Percentiles rank a stretch among this genome's conserved stretches.
phyloP scores from a whole-genome alignment of 1,140 invertebrate species.

The Rhyacophila brunnea region DNA sequence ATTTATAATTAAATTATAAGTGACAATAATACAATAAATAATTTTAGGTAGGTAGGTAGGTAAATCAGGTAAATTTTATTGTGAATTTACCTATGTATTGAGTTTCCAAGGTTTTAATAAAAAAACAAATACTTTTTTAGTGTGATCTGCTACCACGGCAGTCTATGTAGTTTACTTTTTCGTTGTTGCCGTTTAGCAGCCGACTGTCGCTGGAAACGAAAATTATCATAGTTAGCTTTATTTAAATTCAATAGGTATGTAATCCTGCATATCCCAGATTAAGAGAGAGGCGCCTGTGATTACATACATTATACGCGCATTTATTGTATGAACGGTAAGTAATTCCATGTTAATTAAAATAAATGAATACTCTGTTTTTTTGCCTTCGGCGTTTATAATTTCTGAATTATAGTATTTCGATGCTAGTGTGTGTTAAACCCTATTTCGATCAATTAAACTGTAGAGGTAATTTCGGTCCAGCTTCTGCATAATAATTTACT shows the following conservation, averaged over 20 bases:
- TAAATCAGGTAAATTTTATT: too few relatives aligned
- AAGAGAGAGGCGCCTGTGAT: too few relatives aligned
- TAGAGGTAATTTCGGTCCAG: too few relatives aligned
- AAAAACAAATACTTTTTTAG: not conserved
- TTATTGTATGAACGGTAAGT: constrained; percentile 19
- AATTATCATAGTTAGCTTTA: too few relatives aligned
- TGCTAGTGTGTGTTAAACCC: not conserved
- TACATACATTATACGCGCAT: too few relatives aligned
- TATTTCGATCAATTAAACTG: too few relatives aligned
- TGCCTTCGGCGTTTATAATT: not conserved
- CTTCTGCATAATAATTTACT: too few relatives aligned
- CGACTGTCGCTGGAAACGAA: not conserved
- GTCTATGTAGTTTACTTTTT: constrained; percentile 27
- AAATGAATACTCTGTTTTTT: constrained; percentile 16
- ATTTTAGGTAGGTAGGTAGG: not conserved
- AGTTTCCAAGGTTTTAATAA: too few relatives aligned
- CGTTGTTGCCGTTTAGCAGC: not conserved
- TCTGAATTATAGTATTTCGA: not conserved
- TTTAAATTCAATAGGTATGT: too few relatives aligned
- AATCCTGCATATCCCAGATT: too few relatives aligned
- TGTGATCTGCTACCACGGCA: constrained; percentile 20
- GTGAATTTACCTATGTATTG: too few relatives aligned
- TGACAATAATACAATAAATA: constrained; percentile 2
- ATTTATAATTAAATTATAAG: constrained; percentile 6
- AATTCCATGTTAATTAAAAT: constrained; percentile 14